Evolutionary conservation across 2,113 vertebrate genomes (phyloP).

Genomic region (Callorhinus ursinus): DNA sequence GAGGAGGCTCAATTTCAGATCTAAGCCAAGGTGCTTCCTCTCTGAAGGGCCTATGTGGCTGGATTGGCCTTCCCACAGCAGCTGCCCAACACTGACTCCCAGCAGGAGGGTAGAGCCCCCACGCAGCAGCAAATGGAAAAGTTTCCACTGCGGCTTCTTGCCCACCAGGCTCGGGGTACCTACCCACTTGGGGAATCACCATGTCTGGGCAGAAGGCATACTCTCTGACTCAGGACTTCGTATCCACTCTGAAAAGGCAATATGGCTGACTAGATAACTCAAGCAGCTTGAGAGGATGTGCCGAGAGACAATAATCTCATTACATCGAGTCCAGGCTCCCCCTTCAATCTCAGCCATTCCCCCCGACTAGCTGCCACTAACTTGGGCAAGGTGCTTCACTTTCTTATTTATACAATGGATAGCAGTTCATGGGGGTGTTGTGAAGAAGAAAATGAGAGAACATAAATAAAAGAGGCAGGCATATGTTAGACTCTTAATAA

Average conservation of each 20-base stretch:
- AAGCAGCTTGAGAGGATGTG: not conserved
- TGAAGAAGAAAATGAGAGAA: constrained; percentile 20
- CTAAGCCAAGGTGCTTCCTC: constrained; percentile 64
- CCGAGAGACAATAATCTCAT: not conserved
- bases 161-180: not conserved
- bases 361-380: not conserved
- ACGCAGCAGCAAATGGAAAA: not conserved
- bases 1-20: constrained; percentile 46
- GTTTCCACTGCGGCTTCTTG: not conserved
- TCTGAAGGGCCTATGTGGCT: not conserved
- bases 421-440: not conserved
- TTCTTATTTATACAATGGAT: not conserved
- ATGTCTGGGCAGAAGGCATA: not conserved
- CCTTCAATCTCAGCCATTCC: not conserved
- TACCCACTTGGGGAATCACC: not conserved
- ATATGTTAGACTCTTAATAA: constrained; percentile 44
- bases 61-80: not conserved
- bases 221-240: not conserved
- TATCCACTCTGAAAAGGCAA: not conserved
- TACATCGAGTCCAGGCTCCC: not conserved
- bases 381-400: not conserved
- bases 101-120: not conserved
- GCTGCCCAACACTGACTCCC: not conserved
- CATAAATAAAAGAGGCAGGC: not conserved
- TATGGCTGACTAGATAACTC: not conserved